These are phyloP conservation scores for Malacosoma neustria DNA, from an alignment of 2,888 invertebrate genomes.

Conservation along the genomic window DNA sequence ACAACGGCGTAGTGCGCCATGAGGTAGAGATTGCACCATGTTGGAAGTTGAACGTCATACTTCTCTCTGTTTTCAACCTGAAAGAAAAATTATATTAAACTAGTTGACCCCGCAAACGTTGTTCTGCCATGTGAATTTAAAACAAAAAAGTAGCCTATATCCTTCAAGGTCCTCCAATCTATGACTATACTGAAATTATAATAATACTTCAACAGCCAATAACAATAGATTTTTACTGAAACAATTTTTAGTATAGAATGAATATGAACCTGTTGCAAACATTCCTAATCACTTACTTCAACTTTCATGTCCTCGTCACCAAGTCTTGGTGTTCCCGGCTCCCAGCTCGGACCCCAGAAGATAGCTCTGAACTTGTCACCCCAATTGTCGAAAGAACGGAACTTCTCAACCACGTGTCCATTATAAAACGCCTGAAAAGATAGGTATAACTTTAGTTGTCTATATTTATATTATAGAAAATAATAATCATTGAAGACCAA, in stretches of 20 bases:
- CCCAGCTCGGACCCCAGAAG: slow-evolving; percentile 92
- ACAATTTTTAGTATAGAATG: too few species aligned
- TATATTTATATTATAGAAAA: too few species aligned
- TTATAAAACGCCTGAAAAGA: slow-evolving; percentile 82
- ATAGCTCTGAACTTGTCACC: slow-evolving; percentile 80
- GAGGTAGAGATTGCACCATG: slow-evolving; percentile 81
- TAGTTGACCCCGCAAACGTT: too few species aligned
- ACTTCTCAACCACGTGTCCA: slow-evolving; percentile 78
- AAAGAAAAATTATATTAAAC: too few species aligned
- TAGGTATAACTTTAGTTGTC: not conserved
- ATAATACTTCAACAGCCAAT: too few species aligned
- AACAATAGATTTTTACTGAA: too few species aligned
- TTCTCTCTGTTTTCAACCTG: slow-evolving; percentile 79
- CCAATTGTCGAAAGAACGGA: slow-evolving; percentile 72
- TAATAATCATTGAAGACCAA: too few species aligned
- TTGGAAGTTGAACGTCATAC: slow-evolving; percentile 78
- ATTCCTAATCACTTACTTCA: slow-evolving; percentile 80
- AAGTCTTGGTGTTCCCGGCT: slow-evolving; percentile 83
- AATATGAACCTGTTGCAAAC: too few species aligned
- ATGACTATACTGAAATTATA: too few species aligned
- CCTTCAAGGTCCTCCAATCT: too few species aligned
- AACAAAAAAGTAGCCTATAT: too few species aligned
- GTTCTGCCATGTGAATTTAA: too few species aligned
- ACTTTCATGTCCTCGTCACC: slow-evolving; percentile 85
- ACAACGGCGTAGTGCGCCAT: slow-evolving; percentile 79